These are phyloP conservation scores for Beaufortia kweichowensis DNA, from an alignment of 2,113 vertebrate genomes.

Conservation along the genomic window DNA sequence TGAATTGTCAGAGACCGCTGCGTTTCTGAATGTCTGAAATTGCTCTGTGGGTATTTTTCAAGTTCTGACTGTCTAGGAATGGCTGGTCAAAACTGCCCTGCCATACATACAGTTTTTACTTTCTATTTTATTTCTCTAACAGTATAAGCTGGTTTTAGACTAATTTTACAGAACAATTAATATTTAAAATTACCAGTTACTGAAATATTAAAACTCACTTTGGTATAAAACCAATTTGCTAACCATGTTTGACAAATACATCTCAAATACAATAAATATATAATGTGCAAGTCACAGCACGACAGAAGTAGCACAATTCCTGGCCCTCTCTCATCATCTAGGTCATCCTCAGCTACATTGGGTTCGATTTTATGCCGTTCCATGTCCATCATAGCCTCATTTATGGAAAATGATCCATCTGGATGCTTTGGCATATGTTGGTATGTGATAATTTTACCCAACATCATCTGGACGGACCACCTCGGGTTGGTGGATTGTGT, in stretches of 20 bases:
- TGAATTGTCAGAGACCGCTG: constrained; percentile 24
- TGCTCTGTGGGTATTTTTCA: background rate
- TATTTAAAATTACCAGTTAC: too few species aligned
- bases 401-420: background rate
- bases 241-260: too few species aligned
- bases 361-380: background rate
- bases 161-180: too few species aligned
- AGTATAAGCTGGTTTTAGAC: too few species aligned
- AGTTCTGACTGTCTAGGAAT: background rate
- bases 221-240: too few species aligned
- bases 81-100: background rate
- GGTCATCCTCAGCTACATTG: background rate
- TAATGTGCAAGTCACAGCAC: too few species aligned
- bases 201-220: too few species aligned
- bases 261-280: too few species aligned
- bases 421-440: constrained; percentile 29
- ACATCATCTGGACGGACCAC: constrained; percentile 40
- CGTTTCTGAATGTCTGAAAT: constrained; percentile 26
- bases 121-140: background rate
- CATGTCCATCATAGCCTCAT: background rate
- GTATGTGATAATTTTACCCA: constrained; percentile 21
- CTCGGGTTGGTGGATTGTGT: constrained; percentile 37
- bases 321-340: too few species aligned
- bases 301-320: too few species aligned
- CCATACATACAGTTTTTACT: background rate